Evolutionary conservation across 2,888 invertebrate genomes (phyloP).

Genomic region (Baccha elongata): DNA sequence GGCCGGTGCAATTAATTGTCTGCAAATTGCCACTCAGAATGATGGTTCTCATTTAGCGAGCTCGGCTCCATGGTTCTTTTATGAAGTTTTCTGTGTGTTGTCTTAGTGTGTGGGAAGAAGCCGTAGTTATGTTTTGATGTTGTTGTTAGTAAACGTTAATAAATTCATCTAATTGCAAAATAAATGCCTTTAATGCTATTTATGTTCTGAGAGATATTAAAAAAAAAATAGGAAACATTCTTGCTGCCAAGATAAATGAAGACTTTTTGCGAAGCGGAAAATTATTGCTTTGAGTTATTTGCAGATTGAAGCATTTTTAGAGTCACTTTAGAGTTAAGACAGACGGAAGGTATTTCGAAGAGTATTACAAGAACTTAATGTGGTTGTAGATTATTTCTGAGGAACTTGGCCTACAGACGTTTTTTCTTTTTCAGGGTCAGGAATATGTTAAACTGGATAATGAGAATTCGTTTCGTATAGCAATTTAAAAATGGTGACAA

Average conservation of each 20-base stretch:
- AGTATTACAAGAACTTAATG: not conserved
- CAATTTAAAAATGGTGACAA: too few species aligned
- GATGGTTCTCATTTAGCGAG: slow-evolving; percentile 66
- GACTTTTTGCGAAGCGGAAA: slow-evolving; percentile 37
- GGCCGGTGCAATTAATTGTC: slow-evolving; percentile 68
- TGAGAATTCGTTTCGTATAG: too few species aligned
- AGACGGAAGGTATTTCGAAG: slow-evolving; percentile 6
- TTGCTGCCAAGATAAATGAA: slow-evolving; percentile 47
- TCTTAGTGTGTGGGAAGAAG: slow-evolving; percentile 40
- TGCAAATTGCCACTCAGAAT: slow-evolving; percentile 70
- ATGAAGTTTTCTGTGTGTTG: slow-evolving; percentile 4
- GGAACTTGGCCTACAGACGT: slow-evolving; percentile 35
- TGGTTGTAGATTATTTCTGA: slow-evolving; percentile 27
- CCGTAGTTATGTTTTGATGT: slow-evolving; percentile 33
- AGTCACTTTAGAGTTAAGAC: too few species aligned
- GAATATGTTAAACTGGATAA: too few species aligned
- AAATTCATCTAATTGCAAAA: slow-evolving; percentile 63
- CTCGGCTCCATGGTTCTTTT: slow-evolving; percentile 22
- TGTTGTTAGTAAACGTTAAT: slow-evolving; percentile 43
- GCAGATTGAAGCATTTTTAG: slow-evolving; percentile 17
- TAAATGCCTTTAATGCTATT: slow-evolving; percentile 51
- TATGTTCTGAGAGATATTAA: slow-evolving; percentile 29
- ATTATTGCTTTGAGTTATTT: slow-evolving; percentile 44
- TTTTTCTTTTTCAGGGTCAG: not conserved
- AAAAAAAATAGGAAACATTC: slow-evolving; percentile 2